Base-by-base conservation (phyloP, 2,888 invertebrate species). In the Macroteleia sp. region DNA sequence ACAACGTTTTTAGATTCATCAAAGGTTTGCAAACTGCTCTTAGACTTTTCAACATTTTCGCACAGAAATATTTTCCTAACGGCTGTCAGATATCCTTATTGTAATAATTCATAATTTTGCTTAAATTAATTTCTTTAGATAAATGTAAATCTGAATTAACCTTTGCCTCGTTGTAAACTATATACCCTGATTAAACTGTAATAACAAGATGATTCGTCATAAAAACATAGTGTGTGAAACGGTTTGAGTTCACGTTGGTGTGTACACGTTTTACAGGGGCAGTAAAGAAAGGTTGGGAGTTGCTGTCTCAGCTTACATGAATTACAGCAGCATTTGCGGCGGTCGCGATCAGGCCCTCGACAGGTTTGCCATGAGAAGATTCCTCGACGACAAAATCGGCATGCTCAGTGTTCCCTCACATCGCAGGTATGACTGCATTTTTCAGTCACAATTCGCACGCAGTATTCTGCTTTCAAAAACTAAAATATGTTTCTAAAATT, bases 271-370 rank as follows among this genome's bases (percentile, higher is more conserved):
- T 79, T 73, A 25, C 71, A 96, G 96, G 93, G 97, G 97, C 39
- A 96, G 95, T 88, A 94, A 96, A 85, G 97, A 97, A 87, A 94
- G 97, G 67, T 93, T 97, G 28, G 97, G 97, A 44, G 96, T 97
- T 56, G 94, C 97, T 80, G 96, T 98, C 77, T 96, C 97, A 17
- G 97, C 97, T 10, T 98, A 97, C 92, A 96, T 98, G 95, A 96
- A 97, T 92, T 98, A 98, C 93, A 96, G 97, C 82, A 96, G 95
- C 88, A 97, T 98, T 87, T 98, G 97, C 92, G 97, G 97, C 59
- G 93, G 93, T 84, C 91, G 92, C 2, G 95, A 95, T 89, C 95
- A 96, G 90, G 97, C 97, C 8, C 93, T 98, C 85, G 98, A 98
- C 92, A 94, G 97, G 88, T 97, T 97, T 92, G 97, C 97, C 48